Conservation (phyloP, 2,113 vertebrate genomes). For the Gopherus flavomarginatus region DNA sequence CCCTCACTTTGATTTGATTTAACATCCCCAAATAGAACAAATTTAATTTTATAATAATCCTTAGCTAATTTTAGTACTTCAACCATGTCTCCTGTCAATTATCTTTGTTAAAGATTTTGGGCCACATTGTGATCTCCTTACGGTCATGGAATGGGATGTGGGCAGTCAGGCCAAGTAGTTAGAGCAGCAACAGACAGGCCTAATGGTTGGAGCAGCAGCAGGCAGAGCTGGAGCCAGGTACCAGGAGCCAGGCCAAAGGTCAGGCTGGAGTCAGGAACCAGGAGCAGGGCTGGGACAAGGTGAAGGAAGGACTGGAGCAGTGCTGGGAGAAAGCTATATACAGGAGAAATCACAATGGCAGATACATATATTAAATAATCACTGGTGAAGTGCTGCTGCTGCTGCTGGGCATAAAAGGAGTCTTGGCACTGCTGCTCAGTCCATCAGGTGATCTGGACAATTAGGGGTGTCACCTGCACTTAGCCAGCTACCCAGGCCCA, state of each 20-base stretch:
- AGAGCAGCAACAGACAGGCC: background rate
- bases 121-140: background rate
- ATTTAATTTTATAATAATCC: background rate
- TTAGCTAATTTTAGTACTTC: background rate
- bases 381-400: background rate
- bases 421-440: background rate
- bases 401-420: background rate
- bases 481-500: background rate
- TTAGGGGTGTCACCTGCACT: background rate
- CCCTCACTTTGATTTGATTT: background rate
- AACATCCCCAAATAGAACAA: background rate
- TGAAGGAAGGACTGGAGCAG: background rate
- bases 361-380: background rate
- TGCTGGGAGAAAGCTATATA: background rate
- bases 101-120: background rate
- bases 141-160: background rate
- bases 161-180: no score
- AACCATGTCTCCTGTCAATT: background rate
- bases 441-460: background rate
- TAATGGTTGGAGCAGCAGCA: background rate
- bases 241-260: background rate
- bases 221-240: background rate
- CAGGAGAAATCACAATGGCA: background rate
- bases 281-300: background rate
- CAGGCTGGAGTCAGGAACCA: background rate